These are phyloP conservation scores for Peromyscus nudipes DNA, from an alignment of 2,797 vertebrate genomes.

Conservation along the genomic window DNA sequence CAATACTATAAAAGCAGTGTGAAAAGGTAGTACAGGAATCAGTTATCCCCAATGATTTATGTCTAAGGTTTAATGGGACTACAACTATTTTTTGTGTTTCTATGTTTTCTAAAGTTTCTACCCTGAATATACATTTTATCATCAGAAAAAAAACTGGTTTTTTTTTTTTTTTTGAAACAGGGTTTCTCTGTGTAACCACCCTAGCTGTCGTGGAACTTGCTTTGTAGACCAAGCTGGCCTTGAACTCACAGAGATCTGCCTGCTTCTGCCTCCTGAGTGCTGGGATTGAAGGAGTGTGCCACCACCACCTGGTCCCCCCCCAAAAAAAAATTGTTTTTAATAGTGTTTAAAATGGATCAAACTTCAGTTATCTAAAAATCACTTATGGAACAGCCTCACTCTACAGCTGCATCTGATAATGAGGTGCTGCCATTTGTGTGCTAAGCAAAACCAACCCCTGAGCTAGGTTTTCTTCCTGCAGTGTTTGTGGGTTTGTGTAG, in stretches of 20 bases:
- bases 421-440: not conserved
- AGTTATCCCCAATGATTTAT: not conserved
- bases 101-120: constrained; percentile 58
- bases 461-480: not conserved
- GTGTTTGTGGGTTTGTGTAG: not conserved
- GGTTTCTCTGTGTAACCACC: not conserved
- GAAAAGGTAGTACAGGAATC: not conserved
- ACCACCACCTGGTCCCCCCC: not conserved
- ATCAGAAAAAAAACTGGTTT: not conserved
- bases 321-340: not conserved
- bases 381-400: not conserved
- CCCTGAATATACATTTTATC: constrained; percentile 8
- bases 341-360: constrained; percentile 55
- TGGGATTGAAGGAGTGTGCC: not conserved
- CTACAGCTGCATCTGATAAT: not conserved
- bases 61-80: not conserved
- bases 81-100: constrained; percentile 4
- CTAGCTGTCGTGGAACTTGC: not conserved
- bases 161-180: not conserved
- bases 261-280: not conserved
- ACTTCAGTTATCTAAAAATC: constrained; percentile 29
- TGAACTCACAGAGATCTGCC: not conserved
- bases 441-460: constrained; percentile 43
- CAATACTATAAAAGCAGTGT: not conserved
- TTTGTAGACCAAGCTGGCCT: not conserved